phyloP scores from a whole-genome alignment of 2,888 invertebrate species.

The Drosophila eohydei region DNA sequence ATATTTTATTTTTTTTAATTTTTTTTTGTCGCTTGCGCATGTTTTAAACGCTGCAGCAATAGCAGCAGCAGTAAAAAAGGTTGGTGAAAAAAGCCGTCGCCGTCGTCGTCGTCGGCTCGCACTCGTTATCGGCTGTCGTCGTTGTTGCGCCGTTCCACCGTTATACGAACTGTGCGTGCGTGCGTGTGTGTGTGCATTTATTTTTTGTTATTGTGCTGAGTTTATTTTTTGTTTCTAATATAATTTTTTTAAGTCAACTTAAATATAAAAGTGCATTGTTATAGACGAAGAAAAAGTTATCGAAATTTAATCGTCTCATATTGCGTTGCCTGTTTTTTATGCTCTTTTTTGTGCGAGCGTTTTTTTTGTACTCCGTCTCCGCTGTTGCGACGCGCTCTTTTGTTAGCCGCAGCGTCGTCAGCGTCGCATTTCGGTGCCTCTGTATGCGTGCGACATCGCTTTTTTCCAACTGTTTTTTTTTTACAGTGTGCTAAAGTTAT shows the following conservation, averaged over 20 bases:
- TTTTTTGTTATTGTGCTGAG: conserved; percentile 61
- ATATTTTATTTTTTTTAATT: conserved; percentile 25
- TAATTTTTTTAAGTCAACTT: conserved; percentile 15
- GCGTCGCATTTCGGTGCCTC: conserved; percentile 45
- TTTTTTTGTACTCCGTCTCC: conserved; percentile 46
- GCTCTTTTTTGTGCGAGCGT: conserved; percentile 31
- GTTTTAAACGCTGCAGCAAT: conserved; percentile 46
- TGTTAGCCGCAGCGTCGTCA: conserved; percentile 57
- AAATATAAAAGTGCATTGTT: conserved; percentile 39
- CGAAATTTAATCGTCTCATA: conserved; percentile 26
- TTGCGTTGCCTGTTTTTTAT: conserved; percentile 25
- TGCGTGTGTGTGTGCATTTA: conserved; percentile 52
- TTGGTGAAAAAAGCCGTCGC: conserved; percentile 59
- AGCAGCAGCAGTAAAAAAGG: conserved; percentile 51
- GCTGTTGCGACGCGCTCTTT: conserved; percentile 65
- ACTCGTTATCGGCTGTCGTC: conserved; percentile 59
- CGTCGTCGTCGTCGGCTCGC: conserved; percentile 53
- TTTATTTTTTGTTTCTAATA: conserved; percentile 27
- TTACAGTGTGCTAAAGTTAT: conserved; percentile 52
- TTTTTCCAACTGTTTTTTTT: conserved; percentile 20
- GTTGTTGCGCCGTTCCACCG: conserved; percentile 53
- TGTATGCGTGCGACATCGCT: conserved; percentile 52
- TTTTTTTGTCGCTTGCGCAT: conserved; percentile 52
- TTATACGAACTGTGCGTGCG: conserved; percentile 46
- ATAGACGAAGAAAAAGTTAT: conserved; percentile 11